phyloP scores from a whole-genome alignment of 2,888 invertebrate species.

The Ganaspis brasiliensis region DNA sequence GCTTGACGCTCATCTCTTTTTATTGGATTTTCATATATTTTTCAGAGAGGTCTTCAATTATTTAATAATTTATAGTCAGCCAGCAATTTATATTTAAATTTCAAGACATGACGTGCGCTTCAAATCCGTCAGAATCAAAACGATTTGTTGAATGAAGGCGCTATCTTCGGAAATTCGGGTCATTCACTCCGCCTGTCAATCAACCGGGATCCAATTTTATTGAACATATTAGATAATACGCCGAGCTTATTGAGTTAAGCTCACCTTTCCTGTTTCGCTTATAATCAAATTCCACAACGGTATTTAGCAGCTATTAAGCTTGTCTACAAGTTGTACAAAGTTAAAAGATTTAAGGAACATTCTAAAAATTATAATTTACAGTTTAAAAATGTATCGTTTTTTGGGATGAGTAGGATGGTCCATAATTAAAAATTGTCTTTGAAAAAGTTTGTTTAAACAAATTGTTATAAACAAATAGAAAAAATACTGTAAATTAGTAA shows the following conservation, averaged over 20 bases:
- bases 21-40: constrained; percentile 16
- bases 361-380: no score
- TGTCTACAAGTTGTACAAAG: no score
- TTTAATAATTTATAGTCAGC: constrained; percentile 9
- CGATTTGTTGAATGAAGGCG: constrained; percentile 9
- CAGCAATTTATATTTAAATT: constrained; percentile 24
- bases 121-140: constrained; percentile 3
- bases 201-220: constrained; percentile 8
- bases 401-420: no score
- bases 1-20: neutral
- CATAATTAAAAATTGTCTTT: no score
- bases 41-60: neutral
- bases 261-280: neutral
- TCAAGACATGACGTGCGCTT: constrained; percentile 8
- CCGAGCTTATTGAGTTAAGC: neutral
- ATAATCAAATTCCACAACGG: neutral
- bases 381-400: no score
- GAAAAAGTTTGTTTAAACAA: no score
- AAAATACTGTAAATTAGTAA: no score
- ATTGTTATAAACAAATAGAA: no score
- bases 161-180: constrained; percentile 1
- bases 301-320: neutral
- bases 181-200: constrained; percentile 10
- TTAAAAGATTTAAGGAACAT: no score
- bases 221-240: neutral